Evolutionary conservation across 2,888 invertebrate genomes (phyloP).

Genomic region (Lasioglossum figueresi): DNA sequence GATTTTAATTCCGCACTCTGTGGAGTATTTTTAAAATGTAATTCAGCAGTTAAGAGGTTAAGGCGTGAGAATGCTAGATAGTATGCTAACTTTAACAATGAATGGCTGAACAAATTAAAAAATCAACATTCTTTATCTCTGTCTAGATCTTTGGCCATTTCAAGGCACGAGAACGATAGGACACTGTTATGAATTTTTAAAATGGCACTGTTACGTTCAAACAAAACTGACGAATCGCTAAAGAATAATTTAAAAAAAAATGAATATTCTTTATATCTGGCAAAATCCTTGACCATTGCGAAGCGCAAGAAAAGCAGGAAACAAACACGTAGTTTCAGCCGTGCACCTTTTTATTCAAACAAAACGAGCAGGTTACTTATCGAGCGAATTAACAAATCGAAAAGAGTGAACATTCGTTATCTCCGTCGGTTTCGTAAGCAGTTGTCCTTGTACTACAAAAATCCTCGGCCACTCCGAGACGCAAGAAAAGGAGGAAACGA

Average conservation of each 20-base stretch:
- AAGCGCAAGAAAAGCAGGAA: neutral
- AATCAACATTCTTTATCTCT: neutral
- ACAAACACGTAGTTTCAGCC: neutral
- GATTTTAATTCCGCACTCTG: too few relatives aligned
- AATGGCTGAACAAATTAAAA: too few relatives aligned
- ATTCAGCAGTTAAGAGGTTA: too few relatives aligned
- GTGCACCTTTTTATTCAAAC: neutral
- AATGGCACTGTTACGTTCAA: neutral
- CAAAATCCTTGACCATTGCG: neutral
- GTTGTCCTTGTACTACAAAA: constrained; percentile 5
- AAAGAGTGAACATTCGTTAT: constrained; percentile 5
- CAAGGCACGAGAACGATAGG: neutral
- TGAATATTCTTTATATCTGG: neutral
- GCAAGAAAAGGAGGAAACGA: neutral
- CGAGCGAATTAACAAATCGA: neutral
- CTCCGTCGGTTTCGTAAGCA: neutral
- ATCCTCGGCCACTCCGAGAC: neutral
- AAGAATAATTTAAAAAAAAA: neutral
- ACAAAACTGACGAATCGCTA: neutral
- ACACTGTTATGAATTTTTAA: too few relatives aligned
- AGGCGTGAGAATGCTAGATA: too few relatives aligned
- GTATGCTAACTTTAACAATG: too few relatives aligned
- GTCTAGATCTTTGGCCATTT: neutral
- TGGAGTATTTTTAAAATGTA: too few relatives aligned
- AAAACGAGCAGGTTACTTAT: neutral